Conservation (phyloP, 2,113 vertebrate genomes). For the Cebus imitator region DNA sequence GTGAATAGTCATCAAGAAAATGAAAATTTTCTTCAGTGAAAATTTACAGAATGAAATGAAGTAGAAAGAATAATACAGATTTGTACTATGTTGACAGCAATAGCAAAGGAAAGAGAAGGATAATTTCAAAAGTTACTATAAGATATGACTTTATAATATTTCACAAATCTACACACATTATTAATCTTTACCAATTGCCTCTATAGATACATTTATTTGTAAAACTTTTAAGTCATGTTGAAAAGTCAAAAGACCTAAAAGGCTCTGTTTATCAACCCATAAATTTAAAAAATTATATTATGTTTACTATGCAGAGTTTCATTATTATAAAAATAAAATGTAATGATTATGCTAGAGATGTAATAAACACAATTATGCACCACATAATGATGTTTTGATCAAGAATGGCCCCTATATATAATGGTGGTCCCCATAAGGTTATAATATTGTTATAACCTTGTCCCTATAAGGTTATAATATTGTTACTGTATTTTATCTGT, state of each 20-base stretch:
- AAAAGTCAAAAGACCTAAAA: not conserved
- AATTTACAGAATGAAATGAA: conserved; percentile 1
- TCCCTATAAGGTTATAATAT: not conserved
- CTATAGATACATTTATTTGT: not conserved
- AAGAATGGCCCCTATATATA: not conserved
- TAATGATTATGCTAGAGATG: not conserved
- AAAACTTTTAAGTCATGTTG: not conserved
- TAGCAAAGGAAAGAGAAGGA: not conserved
- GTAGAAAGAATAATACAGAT: not conserved
- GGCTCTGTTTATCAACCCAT: not conserved
- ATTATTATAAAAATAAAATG: not conserved
- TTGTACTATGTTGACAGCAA: not conserved
- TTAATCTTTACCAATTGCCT: not conserved
- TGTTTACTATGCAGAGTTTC: not conserved
- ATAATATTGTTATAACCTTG: not conserved
- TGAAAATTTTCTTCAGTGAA: too few species aligned
- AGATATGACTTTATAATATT: not conserved
- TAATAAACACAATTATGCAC: not conserved
- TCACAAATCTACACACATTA: not conserved
- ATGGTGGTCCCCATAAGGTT: not conserved
- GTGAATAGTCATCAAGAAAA: not conserved
- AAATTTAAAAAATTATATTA: not conserved
- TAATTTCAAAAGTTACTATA: not conserved
- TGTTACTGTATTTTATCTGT: not conserved
- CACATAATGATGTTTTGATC: not conserved